These are phyloP conservation scores for Phrixothrix hirtus DNA, from an alignment of 2,888 invertebrate genomes.

Conservation along the genomic window DNA sequence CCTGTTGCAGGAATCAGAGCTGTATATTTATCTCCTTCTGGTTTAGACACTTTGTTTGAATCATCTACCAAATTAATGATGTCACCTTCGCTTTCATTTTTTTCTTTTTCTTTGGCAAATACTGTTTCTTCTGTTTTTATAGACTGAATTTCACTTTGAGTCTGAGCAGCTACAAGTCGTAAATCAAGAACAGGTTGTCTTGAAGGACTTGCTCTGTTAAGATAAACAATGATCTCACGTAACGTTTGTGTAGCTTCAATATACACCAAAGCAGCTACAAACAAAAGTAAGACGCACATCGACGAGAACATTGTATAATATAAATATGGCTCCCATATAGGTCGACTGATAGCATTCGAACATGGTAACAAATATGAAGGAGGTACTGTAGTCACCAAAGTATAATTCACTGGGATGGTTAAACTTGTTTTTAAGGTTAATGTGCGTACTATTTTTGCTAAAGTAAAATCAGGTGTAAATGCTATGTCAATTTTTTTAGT, in stretches of 20 bases:
- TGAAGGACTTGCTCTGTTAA: constrained; percentile 58
- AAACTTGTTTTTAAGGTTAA: constrained; percentile 67
- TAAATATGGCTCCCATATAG: constrained; percentile 73
- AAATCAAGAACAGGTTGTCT: constrained; percentile 67
- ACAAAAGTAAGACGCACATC: constrained; percentile 65
- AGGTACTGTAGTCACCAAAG: constrained; percentile 67
- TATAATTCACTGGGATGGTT: constrained; percentile 66
- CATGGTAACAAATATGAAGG: constrained; percentile 69
- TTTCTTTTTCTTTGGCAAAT: constrained; percentile 54
- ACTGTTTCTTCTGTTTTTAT: constrained; percentile 44
- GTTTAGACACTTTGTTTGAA: constrained; percentile 32
- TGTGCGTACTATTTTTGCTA: constrained; percentile 70
- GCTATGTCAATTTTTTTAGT: constrained; percentile 81
- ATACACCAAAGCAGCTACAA: constrained; percentile 65
- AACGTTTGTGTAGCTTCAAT: constrained; percentile 74
- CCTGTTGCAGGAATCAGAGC: constrained; percentile 49
- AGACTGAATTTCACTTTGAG: constrained; percentile 50
- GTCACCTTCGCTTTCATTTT: constrained; percentile 19
- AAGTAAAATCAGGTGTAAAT: constrained; percentile 86
- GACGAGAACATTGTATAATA: constrained; percentile 66
- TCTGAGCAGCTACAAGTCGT: constrained; percentile 60
- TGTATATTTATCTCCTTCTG: constrained; percentile 44
- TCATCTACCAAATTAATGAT: constrained; percentile 8
- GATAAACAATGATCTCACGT: constrained; percentile 58
- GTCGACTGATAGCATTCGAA: constrained; percentile 69